Evolutionary conservation across 2,888 invertebrate genomes (phyloP).

Genomic region (Heliconius erato): DNA sequence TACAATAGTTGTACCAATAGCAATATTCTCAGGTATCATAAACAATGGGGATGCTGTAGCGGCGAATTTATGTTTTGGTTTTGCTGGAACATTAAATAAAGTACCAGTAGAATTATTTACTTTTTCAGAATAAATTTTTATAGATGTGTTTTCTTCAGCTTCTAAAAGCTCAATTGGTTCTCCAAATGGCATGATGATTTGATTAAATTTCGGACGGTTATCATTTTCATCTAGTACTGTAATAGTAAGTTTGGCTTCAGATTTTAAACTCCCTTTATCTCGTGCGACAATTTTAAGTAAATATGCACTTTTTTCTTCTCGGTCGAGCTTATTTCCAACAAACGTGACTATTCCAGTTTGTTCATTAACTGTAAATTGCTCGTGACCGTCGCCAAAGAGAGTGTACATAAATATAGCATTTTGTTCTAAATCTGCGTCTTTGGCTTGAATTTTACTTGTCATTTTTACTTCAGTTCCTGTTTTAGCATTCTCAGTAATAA

Average conservation of each 20-base stretch:
- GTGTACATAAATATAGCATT: slow-evolving; percentile 90
- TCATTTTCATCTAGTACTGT: slow-evolving; percentile 93
- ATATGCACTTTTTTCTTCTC: slow-evolving; percentile 90
- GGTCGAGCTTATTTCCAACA: slow-evolving; percentile 87
- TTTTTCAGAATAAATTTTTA: slow-evolving; percentile 79
- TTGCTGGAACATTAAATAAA: slow-evolving; percentile 68
- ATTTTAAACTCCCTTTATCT: slow-evolving; percentile 91
- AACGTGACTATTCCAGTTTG: slow-evolving; percentile 87
- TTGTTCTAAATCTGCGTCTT: slow-evolving; percentile 89
- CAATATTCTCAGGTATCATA: slow-evolving; percentile 89
- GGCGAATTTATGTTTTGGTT: slow-evolving; percentile 76
- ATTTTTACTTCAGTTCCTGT: slow-evolving; percentile 89
- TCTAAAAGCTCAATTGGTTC: slow-evolving; percentile 89
- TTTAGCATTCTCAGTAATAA: slow-evolving; percentile 91
- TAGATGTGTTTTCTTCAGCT: slow-evolving; percentile 82
- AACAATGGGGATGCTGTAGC: slow-evolving; percentile 85
- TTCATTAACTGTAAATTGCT: slow-evolving; percentile 89
- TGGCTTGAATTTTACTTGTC: slow-evolving; percentile 88
- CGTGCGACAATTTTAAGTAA: slow-evolving; percentile 90
- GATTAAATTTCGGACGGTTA: slow-evolving; percentile 90
- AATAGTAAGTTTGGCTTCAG: slow-evolving; percentile 90
- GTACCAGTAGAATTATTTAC: slow-evolving; percentile 66
- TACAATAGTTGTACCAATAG: slow-evolving; percentile 89
- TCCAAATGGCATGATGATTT: slow-evolving; percentile 89
- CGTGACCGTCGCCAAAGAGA: slow-evolving; percentile 91